Base-by-base conservation (phyloP, 2,113 vertebrate species). In the Ochotona princeps region DNA sequence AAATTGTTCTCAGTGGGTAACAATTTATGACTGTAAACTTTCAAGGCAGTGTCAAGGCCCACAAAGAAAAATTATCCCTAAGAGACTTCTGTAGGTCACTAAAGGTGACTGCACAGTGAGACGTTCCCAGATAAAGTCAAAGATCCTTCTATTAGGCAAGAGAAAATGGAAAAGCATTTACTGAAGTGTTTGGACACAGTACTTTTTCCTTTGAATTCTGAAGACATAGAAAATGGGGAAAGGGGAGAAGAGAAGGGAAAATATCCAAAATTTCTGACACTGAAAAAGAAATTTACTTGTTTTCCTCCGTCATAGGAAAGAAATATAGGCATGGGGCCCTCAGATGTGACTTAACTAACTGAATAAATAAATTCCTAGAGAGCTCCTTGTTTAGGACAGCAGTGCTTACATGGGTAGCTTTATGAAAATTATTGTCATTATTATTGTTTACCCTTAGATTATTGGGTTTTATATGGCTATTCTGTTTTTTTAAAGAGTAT, bases 11-110 rank as follows among this genome's bases (percentile, higher is more conserved):
- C 66, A 84, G 93, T 89, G 67, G 91, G 73, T 78, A 78, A 79
- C 90, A 93, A 57, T 94, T 94, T 94, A 95, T 95, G 92, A 85
- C 72, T 92, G 20, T 91, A 90, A 93, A 96, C 82, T 94, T 84
- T 87, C 18, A 94, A 95, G 76, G 73, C 63, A 66, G 57, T 81
- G n/a, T 84, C 87, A 91, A 91, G 73, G 73, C 87, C 80, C 81
- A 89, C 81, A 90, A 91, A 95, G 94, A 92, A 89, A 93, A 87
- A 82, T 92, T 10, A 81, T 63, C 38, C 72, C 60, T 86, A n/a
- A 26, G 83, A 57, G 87, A 25, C 51, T 89, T 89, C 89, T 66
- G 83, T 89, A 67, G 81, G 91, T 94, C 83, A 95, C 57, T 25
- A 32, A 54, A 96, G 67, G 90, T 87, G 84, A 91, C 73, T 35